Base-by-base conservation (phyloP, 2,797 vertebrate species). In the Acipenser transmontanus region DNA sequence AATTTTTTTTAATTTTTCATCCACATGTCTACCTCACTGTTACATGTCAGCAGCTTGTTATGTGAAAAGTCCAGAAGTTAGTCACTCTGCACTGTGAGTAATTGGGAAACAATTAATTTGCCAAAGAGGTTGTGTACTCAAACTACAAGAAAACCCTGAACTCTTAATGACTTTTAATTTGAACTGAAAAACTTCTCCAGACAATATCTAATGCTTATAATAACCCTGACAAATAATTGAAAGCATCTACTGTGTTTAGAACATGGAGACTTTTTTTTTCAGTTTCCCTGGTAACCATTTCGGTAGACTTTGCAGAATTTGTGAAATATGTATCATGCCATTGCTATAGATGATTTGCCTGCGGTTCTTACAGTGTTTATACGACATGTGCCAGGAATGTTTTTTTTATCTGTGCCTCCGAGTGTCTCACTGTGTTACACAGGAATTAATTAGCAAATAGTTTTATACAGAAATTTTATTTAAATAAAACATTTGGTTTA, bases 151-250 rank as follows among this genome's bases (percentile, higher is more conserved):
- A 57, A 57, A 57, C 14, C 54, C 54, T 57, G 54, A 57, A 57
- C 12, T 57, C 54, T 57, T 57, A 13, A 57, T 57, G 12, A 57
- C 54, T 57, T 57, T 34, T 57, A 57, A 57, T 57, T 57, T 57
- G 4, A 57, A 14, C 54, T 57, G 54, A 57, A 57, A 57, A 4
- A 7, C 12, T 11, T 57, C 54, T n/a, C 12, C 54, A 57, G 54
- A 57, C 54, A n/a, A 52, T 57, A n/a, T 11, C 54, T 57, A 57
- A 57, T 57, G 54, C 14, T 57, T 57, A 57, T 57, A 57, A 57
- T 57, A 57, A 13, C 54, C 54, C 14, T 57, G 54, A 57, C 54
- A 57, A 13, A 57, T n/a, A n/a, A 7, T 1, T 7, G 54, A 6
- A 57, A n/a, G 12, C 12, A 13, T 57, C 14, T 11, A 13, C 54